These are phyloP conservation scores for Brachyptera risi DNA, from an alignment of 2,888 invertebrate species.

Conservation along the genomic window DNA sequence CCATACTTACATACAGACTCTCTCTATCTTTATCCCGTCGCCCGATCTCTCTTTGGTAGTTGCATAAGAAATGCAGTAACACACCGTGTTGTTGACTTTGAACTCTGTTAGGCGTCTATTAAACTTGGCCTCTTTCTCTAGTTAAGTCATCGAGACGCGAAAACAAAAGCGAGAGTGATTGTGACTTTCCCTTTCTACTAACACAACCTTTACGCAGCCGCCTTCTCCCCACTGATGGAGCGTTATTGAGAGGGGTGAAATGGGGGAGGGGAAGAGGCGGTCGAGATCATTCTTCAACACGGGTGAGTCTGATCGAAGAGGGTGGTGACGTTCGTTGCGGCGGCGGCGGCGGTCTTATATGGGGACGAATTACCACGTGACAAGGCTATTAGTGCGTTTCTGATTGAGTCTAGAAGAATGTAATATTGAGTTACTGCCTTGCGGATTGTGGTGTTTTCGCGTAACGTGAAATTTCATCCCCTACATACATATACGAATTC, in stretches of 20 bases:
- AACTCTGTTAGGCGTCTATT: constrained; percentile 2
- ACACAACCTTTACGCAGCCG: background rate
- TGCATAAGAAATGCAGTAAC: constrained; percentile 16
- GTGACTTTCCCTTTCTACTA: constrained; percentile 12
- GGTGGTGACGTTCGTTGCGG: background rate
- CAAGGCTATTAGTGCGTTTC: background rate
- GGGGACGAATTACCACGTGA: too few species aligned
- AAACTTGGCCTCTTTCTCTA: constrained; percentile 20
- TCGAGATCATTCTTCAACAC: too few species aligned
- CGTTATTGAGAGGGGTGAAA: too few species aligned
- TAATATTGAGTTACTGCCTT: background rate
- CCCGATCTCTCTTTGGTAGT: background rate
- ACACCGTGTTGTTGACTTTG: constrained; percentile 15
- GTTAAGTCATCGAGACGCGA: constrained; percentile 9
- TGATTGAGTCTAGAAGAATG: background rate
- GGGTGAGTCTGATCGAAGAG: too few species aligned
- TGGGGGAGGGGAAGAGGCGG: too few species aligned
- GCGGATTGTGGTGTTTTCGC: constrained; percentile 7
- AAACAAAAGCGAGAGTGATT: constrained; percentile 14
- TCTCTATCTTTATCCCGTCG: background rate
- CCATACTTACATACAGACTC: too few species aligned
- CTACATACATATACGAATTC: background rate
- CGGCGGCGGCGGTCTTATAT: background rate
- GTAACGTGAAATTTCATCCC: too few species aligned
- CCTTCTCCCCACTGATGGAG: constrained; percentile 4